Evolutionary conservation across 2,113 vertebrate genomes (phyloP).

Genomic region (Cyrtonyx montezumae): DNA sequence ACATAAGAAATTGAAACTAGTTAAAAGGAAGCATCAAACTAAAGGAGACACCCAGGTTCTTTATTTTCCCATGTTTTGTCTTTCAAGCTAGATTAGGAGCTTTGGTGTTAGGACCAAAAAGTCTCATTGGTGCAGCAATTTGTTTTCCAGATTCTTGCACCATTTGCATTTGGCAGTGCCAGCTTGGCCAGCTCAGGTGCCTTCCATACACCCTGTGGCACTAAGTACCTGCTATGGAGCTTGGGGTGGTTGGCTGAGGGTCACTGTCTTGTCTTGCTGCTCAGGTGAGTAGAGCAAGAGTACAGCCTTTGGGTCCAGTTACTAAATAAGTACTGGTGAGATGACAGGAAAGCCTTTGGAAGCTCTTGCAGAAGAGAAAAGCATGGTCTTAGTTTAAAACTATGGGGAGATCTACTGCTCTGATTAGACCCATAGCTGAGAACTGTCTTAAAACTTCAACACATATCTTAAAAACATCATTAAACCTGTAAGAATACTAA

Average conservation of each 20-base stretch:
- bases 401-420: neutral
- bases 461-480: neutral
- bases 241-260: too few species aligned
- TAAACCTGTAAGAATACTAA: neutral
- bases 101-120: neutral
- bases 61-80: neutral
- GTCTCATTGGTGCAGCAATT: neutral
- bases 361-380: neutral
- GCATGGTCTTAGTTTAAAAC: neutral
- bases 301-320: neutral
- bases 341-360: neutral
- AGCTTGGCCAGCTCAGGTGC: fast-evolving
- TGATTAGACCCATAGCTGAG: neutral
- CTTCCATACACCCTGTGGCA: neutral
- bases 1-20: neutral
- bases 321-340: neutral
- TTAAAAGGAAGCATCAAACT: neutral
- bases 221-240: neutral
- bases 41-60: neutral
- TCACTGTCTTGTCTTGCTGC: neutral
- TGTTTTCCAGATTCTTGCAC: fast-evolving
- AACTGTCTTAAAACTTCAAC: neutral
- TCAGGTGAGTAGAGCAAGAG: neutral
- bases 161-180: neutral
- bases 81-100: neutral